phyloP scores from a whole-genome alignment of 1,140 invertebrate species.

The Agrilus planipennis region DNA sequence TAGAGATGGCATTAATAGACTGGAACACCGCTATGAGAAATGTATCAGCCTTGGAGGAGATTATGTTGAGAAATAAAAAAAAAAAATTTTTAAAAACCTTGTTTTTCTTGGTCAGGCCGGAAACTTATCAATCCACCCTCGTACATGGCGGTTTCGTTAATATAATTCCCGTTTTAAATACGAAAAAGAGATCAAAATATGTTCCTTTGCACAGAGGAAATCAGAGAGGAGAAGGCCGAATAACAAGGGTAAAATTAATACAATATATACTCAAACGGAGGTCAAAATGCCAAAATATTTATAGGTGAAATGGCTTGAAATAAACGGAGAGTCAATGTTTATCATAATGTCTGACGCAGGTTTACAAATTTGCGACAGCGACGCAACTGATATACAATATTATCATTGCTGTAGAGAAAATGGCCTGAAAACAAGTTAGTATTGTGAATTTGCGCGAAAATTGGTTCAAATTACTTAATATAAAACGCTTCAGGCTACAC shows the following conservation, averaged over 20 bases:
- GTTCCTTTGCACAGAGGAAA: constrained; percentile 12
- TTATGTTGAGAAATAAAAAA: too few species aligned
- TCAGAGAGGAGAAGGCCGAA: constrained; percentile 10
- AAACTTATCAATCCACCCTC: too few species aligned
- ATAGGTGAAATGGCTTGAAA: constrained; percentile 16
- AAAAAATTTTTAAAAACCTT: too few species aligned
- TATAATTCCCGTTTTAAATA: constrained; percentile 15
- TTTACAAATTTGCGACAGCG: constrained; percentile 15
- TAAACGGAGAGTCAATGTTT: constrained; percentile 12
- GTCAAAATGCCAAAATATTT: too few species aligned
- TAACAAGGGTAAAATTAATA: constrained; percentile 11
- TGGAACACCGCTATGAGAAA: too few species aligned
- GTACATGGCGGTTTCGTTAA: constrained; percentile 20
- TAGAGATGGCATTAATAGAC: too few species aligned
- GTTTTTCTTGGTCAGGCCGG: too few species aligned
- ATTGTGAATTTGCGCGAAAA: constrained; percentile 11
- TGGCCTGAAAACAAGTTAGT: constrained; percentile 10
- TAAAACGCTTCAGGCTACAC: constrained; percentile 8
- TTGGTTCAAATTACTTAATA: neutral
- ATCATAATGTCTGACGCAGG: constrained; percentile 13
- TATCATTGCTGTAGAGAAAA: constrained; percentile 13
- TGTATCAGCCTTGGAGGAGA: too few species aligned
- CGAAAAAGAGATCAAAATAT: constrained; percentile 13
- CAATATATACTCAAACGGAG: too few species aligned
- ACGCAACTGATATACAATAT: constrained; percentile 11